Evolutionary conservation across 30 jellyfish, hydroid and myxozoan species (phyloP), one percentile per base, ranked within the genome.

Genomic region (Clytia hemisphaerica): DNA sequence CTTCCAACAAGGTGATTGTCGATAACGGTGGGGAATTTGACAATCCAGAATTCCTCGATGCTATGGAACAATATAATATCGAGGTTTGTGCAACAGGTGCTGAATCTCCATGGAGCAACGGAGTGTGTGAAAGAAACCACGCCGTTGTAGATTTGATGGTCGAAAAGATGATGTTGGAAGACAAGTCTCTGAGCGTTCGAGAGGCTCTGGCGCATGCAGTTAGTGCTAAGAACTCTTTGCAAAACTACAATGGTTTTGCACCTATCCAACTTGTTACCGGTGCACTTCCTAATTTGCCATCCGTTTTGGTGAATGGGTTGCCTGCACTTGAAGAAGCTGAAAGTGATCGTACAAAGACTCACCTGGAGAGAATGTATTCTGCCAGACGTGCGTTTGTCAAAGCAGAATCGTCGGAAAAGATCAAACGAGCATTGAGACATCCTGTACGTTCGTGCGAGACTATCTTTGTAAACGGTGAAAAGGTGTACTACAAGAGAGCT

Each of bases 291-390:
- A 42, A 42, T 42, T 42, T 42, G 54, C 66, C 66, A 51, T 51
- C 66, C 24, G 66, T 51, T 7, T 50, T 50, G 65, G 27, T 50
- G 7, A 14, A 33, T 59, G 73, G 73, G 73, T 29, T 59, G 29
- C 73, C 73, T 59, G 73, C 73, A 59, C 14, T 60, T 60, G 73
- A 60, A n/a, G 71, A 60, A 60, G 73, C 73, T 0, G 71, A 60
- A 10, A 30, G 18, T 1, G 66, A 34, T 28, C 16, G 30, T 60
- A 60, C 63, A 28, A 60, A 60, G 26, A 61, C 22, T 31, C 73
- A 1, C 62, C n/a, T 60, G 25, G 26, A 60, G 26, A 60, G 73
- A 0, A 60, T 60, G 61, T 60, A 60, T 28, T 18, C 71, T 60
- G 73, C 71, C 16, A 60, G 73, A 60, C 22, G 73, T n/a, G 73